A percentile compares a stretch with the other conserved stretches of the same genome.
Conservation (phyloP, 2,113 vertebrate genomes). For the Todiramphus saurophagus region DNA sequence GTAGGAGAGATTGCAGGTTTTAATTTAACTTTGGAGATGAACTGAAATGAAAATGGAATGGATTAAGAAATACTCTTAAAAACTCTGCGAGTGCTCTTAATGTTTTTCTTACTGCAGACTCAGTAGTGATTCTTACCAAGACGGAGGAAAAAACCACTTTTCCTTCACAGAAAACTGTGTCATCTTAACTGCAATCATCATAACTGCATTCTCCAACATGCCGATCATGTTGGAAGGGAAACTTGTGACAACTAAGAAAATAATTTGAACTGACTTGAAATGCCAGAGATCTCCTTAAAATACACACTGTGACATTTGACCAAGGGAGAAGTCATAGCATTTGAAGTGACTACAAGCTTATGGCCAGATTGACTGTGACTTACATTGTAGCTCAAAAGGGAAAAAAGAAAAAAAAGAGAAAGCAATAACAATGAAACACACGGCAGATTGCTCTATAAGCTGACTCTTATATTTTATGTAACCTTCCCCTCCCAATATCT, state of each 20-base stretch:
- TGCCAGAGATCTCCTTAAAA: constrained; percentile 16
- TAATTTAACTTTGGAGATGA: constrained; percentile 15
- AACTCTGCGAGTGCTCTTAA: not conserved
- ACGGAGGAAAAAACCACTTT: not conserved
- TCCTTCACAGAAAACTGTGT: not conserved
- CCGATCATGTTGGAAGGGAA: constrained; percentile 52
- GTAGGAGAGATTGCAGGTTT: not conserved
- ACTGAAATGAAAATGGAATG: not conserved
- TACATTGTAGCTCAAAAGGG: not conserved
- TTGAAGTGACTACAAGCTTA: not conserved
- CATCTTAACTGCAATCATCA: not conserved
- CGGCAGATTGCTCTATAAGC: constrained; percentile 32
- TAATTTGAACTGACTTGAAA: not conserved
- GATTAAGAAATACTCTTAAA: not conserved
- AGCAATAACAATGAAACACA: not conserved
- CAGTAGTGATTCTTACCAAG: constrained; percentile 35
- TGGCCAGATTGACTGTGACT: not conserved
- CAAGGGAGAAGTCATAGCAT: not conserved
- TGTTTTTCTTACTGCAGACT: constrained; percentile 46
- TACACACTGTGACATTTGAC: not conserved
- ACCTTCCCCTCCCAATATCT: constrained; percentile 48
- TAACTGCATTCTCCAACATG: not conserved
- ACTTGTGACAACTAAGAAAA: constrained; percentile 26
- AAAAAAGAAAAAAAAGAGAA: not conserved
- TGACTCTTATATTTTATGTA: constrained; percentile 53